Evolutionary conservation across 92 coral and sea anemone species (phyloP), one percentile per base, ranked within the genome.

Genomic region (Epizoanthus rinbou): DNA sequence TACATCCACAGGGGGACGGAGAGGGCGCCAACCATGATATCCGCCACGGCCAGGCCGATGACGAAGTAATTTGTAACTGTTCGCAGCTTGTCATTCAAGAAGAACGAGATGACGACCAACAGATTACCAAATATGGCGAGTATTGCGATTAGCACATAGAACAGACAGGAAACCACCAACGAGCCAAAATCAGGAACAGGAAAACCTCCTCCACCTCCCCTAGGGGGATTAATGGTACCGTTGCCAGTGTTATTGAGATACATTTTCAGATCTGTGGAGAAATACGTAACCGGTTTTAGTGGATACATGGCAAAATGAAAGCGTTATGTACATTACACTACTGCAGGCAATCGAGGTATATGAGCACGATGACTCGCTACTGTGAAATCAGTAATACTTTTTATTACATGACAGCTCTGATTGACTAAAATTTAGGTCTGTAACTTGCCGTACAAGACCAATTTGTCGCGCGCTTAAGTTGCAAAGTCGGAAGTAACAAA

Each of bases 1-100:
- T 80, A 79, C 89, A 93, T 90, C 94, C 94, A 93, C 56, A 93
- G 83, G 21, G 94, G 94, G 45, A 93, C 90, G 6, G 94, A 88
- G 3, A 89, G 58, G 6, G 92, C 97, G 8, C 94, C 97, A 4
- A 93, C 97, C 80, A 93, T 65, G 28, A 91, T 93, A 65, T 93
- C 97, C 13, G 97, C 97, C 8, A 79, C 89, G 2, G 97, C 97
- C 64, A 93, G 89, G 2, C 97, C 97, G 47, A 90, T 86, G 6
- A 92, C 93, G 43, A 90, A 90, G 79, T 90, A 92, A 64, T 90
- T 90, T 5, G 93, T 90, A 17, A 92, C 93, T 13, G 93, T 85
- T 35, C 93, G 88, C 15, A 92, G 92, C 70, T 90, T 88, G 85
- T 91, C 94, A 85, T 93, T 92, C 18, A 92, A 76, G 75, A 88